Conservation (phyloP, 2,113 vertebrate genomes). For the Osmerus mordax region DNA sequence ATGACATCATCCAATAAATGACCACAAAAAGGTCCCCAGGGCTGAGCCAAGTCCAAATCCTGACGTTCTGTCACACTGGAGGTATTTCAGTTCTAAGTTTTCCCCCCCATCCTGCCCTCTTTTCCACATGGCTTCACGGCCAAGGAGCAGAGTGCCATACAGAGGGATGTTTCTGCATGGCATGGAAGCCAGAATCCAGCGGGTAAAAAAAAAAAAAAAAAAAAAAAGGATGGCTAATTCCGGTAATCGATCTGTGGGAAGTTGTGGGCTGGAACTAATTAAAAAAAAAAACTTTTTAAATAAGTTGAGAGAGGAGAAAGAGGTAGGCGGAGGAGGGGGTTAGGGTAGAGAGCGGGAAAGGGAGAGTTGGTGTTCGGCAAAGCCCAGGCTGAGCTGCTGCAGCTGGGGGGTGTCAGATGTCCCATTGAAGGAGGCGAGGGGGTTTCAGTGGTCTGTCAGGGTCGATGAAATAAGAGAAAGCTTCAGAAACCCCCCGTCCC, state of each 20-base stretch:
- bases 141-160: not conserved
- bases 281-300: constrained; percentile 47
- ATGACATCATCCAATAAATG: not conserved
- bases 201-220: not conserved
- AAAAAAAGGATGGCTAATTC: constrained; percentile 46
- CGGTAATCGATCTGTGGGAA: constrained; percentile 51
- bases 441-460: constrained; percentile 38
- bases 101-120: not conserved
- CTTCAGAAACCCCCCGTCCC: constrained; percentile 11
- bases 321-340: constrained; percentile 24
- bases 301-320: constrained; percentile 26
- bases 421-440: constrained; percentile 37
- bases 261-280: constrained; percentile 72
- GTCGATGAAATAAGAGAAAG: constrained; percentile 57
- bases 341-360: not conserved
- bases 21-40: not conserved
- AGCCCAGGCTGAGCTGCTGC: constrained; percentile 54
- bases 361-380: constrained; percentile 55
- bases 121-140: not conserved
- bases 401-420: constrained; percentile 67
- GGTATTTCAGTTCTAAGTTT: not conserved
- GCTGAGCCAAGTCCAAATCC: not conserved
- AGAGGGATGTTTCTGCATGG: not conserved
- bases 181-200: constrained; percentile 31
- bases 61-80: not conserved